phyloP scores from a whole-genome alignment of 2,797 vertebrate genomes.

The Melanotaenia parkinsoni region DNA sequence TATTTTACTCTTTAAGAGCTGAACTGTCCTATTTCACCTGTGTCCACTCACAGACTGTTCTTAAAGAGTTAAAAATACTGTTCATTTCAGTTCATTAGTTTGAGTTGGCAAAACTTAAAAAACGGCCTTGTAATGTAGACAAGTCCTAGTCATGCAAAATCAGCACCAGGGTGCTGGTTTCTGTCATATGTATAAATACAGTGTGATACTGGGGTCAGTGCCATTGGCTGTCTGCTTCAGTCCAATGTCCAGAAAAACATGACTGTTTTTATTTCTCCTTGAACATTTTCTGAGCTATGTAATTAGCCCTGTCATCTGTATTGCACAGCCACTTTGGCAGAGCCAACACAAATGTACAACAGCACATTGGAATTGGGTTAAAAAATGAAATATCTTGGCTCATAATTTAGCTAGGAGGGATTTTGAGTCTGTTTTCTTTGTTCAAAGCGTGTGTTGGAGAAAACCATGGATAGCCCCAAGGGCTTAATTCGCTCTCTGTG shows the following conservation, averaged over 20 bases:
- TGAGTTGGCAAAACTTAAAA: slow-evolving; percentile 58
- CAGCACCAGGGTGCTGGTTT: slow-evolving; percentile 54
- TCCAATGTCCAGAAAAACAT: slow-evolving; percentile 60
- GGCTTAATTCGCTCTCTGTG: slow-evolving; percentile 62
- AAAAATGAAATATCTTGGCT: slow-evolving; percentile 64
- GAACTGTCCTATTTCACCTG: slow-evolving; percentile 40
- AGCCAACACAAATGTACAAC: slow-evolving; percentile 74
- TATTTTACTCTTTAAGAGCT: slow-evolving; percentile 25
- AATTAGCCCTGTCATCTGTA: slow-evolving; percentile 79
- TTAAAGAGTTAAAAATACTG: slow-evolving; percentile 18
- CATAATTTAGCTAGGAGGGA: slow-evolving; percentile 47
- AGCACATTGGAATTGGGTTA: slow-evolving; percentile 60
- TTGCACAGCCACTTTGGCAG: slow-evolving; percentile 55
- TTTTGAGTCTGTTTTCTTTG: slow-evolving; percentile 64
- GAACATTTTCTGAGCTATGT: slow-evolving; percentile 71
- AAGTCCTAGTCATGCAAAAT: slow-evolving; percentile 55
- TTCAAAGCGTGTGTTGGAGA: slow-evolving; percentile 65
- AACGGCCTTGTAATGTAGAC: slow-evolving; percentile 42
- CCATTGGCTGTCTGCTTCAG: slow-evolving; percentile 67
- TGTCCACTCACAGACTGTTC: slow-evolving; percentile 29
- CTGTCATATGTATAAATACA: slow-evolving; percentile 68
- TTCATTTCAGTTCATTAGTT: slow-evolving; percentile 60
- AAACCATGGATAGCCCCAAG: slow-evolving; percentile 54
- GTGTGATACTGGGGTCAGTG: slow-evolving; percentile 77
- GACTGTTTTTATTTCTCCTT: slow-evolving; percentile 70